Evolutionary conservation across 2,797 vertebrate genomes (phyloP).

Genomic region (Rhabdomys pumilio): DNA sequence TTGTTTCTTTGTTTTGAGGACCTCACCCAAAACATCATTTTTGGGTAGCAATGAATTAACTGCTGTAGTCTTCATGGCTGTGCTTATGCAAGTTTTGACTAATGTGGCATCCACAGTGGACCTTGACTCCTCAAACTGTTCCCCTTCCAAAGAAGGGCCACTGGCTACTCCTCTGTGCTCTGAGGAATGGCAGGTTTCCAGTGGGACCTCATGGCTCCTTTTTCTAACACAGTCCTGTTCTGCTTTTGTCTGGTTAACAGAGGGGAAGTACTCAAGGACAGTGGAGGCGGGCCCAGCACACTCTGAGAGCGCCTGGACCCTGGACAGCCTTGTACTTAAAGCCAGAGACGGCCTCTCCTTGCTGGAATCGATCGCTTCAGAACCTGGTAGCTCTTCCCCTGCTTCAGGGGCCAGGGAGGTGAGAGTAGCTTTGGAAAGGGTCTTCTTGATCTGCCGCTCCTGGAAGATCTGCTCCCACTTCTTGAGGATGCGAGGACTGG

Average conservation of each 20-base stretch:
- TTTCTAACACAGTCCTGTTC: slow-evolving; percentile 57
- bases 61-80: slow-evolving; percentile 73
- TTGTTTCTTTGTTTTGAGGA: slow-evolving; percentile 88
- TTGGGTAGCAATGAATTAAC: slow-evolving; percentile 70
- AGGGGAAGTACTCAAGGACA: slow-evolving; percentile 84
- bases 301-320: slow-evolving; percentile 65
- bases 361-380: slow-evolving; percentile 62
- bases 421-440: slow-evolving; percentile 93
- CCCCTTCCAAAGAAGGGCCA: slow-evolving; percentile 64
- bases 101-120: slow-evolving; percentile 44
- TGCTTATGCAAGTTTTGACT: slow-evolving; percentile 83
- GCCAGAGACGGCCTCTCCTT: slow-evolving; percentile 74
- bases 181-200: neutral
- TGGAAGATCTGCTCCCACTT: slow-evolving; percentile 98
- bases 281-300: neutral
- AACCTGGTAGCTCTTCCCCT: slow-evolving; percentile 73
- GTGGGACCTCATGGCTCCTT: slow-evolving; percentile 71
- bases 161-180: slow-evolving; percentile 11
- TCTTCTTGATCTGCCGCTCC: slow-evolving; percentile 95
- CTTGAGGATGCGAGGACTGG: slow-evolving; percentile 95
- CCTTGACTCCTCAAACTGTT: slow-evolving; percentile 75
- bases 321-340: slow-evolving; percentile 63
- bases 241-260: slow-evolving; percentile 79
- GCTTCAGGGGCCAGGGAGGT: slow-evolving; percentile 88
- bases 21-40: slow-evolving; percentile 47